phyloP scores from a whole-genome alignment of 1,140 invertebrate species.

The Polypedilum vanderplanki region DNA sequence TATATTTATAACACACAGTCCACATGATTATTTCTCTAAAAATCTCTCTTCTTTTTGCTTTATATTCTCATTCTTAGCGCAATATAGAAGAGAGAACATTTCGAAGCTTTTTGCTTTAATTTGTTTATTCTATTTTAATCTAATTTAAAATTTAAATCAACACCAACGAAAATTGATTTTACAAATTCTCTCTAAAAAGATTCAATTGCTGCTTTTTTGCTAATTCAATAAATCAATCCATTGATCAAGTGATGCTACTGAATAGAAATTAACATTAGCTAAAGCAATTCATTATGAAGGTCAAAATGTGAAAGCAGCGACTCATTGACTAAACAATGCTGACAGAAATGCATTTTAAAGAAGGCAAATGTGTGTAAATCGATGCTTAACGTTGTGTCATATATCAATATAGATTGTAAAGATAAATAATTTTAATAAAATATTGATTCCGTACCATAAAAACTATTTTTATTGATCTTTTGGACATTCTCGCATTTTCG shows the following conservation, averaged over 20 bases:
- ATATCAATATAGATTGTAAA: slow-evolving; percentile 19
- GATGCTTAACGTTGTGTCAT: not conserved
- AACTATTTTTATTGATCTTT: not conserved
- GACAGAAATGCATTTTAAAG: too few species aligned
- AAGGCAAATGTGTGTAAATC: too few species aligned
- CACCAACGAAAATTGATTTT: not conserved
- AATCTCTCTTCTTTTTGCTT: not conserved
- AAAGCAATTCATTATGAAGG: too few species aligned
- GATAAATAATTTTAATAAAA: slow-evolving; percentile 15
- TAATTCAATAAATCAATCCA: too few species aligned
- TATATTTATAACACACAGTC: slow-evolving; percentile 24
- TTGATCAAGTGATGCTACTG: too few species aligned
- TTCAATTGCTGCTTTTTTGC: too few species aligned
- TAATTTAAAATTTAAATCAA: slow-evolving; percentile 26
- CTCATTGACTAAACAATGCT: too few species aligned
- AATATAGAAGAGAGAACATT: not conserved
- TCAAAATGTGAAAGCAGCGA: too few species aligned
- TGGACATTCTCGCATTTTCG: not conserved
- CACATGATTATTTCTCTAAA: slow-evolving; percentile 8
- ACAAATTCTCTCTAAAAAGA: too few species aligned
- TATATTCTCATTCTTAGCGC: not conserved
- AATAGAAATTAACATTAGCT: too few species aligned
- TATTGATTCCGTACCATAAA: slow-evolving; percentile 9
- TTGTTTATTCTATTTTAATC: slow-evolving; percentile 29
- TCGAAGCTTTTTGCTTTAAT: not conserved